These are phyloP conservation scores for Prunella fulvescens DNA, from an alignment of 2,113 vertebrate genomes.

Conservation along the genomic window DNA sequence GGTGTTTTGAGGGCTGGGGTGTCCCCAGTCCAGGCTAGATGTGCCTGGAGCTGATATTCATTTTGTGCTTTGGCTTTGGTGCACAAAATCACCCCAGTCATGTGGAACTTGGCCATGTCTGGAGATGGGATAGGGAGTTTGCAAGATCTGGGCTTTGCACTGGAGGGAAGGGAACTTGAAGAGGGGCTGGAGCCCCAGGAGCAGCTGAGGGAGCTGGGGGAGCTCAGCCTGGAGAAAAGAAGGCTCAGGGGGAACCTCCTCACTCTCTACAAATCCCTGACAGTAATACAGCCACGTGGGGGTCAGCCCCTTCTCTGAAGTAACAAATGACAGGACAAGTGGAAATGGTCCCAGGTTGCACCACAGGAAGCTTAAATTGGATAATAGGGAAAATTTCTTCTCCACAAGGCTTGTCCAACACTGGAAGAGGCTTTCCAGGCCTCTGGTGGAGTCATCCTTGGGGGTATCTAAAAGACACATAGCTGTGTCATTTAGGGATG, in stretches of 20 bases:
- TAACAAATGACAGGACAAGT: background rate
- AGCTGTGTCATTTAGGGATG: background rate
- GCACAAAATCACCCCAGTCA: background rate
- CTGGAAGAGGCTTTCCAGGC: background rate
- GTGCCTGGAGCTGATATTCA: background rate
- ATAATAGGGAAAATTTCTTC: background rate
- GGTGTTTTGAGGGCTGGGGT: background rate
- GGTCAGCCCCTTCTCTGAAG: background rate
- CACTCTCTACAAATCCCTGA: background rate
- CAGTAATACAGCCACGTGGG: background rate
- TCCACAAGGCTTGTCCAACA: background rate
- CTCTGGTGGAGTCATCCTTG: background rate
- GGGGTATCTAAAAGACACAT: background rate
- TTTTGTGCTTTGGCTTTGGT: background rate
- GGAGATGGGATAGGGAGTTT: background rate
- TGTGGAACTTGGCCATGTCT: background rate
- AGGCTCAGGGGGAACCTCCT: background rate
- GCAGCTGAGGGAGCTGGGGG: background rate
- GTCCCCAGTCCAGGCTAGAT: background rate
- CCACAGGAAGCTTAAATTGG: fast-evolving
- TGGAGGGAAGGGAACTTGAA: background rate
- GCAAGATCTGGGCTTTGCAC: background rate
- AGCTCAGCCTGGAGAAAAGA: background rate
- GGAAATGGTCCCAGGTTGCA: background rate
- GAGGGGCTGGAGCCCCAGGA: background rate